Conservation (phyloP, 2,888 invertebrate species). For the Tanaodytes sp. region DNA sequence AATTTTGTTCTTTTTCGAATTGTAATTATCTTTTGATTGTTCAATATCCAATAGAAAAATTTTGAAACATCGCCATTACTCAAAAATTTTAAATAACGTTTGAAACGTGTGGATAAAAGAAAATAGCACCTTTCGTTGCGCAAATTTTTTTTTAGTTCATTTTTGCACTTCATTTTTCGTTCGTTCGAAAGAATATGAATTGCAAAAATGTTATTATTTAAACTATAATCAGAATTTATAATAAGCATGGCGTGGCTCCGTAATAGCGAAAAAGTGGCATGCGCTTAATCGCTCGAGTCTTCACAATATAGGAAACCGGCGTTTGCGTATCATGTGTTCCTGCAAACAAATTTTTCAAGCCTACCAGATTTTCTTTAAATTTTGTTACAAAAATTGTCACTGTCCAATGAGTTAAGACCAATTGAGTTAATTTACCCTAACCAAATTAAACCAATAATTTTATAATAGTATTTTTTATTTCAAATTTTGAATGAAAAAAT, state of each 20-base stretch:
- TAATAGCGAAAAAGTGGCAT: conserved; percentile 71
- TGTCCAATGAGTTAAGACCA: conserved; percentile 69
- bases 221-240: no score
- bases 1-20: conserved; percentile 72
- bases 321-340: conserved; percentile 69
- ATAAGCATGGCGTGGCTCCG: conserved; percentile 64
- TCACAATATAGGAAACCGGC: conserved; percentile 73
- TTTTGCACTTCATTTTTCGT: no score
- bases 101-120: no score
- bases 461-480: no score
- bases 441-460: conserved; percentile 65
- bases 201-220: no score
- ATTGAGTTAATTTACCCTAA: conserved; percentile 65
- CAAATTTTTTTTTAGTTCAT: conserved; percentile 17
- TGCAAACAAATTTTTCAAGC: conserved; percentile 72
- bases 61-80: conserved; percentile 13
- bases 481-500: conserved; percentile 24
- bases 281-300: conserved; percentile 73
- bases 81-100: no score
- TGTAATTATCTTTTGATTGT: conserved; percentile 59
- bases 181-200: no score
- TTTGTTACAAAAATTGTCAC: conserved; percentile 72
- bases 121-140: no score
- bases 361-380: conserved; percentile 67
- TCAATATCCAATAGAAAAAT: conserved; percentile 56